phyloP scores from a whole-genome alignment of 2,888 invertebrate species.

The Platypus cylindrus region DNA sequence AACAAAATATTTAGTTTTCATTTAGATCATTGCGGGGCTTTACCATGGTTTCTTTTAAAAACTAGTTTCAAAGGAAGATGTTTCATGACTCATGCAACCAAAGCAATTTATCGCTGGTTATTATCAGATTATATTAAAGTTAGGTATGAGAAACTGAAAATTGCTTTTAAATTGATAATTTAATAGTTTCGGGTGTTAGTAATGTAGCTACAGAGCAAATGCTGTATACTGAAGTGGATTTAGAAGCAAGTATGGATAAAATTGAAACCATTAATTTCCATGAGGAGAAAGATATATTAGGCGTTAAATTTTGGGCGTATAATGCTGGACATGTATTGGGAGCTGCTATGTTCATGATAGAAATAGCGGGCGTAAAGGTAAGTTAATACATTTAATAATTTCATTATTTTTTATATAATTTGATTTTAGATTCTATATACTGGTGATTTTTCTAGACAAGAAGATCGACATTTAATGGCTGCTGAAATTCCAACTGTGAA shows the following conservation, averaged over 20 bases:
- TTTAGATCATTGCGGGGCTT: conserved; percentile 93
- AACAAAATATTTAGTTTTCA: conserved; percentile 85
- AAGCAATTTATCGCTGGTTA: conserved; percentile 97
- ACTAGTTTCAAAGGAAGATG: conserved; percentile 95
- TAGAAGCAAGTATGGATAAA: conserved; percentile 96
- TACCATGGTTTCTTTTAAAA: conserved; percentile 96
- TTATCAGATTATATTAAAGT: conserved; percentile 99
- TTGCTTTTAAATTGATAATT: background rate
- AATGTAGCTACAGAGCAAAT: conserved; percentile 95
- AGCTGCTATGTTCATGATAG: conserved; percentile 99
- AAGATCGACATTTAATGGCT: conserved; percentile 98
- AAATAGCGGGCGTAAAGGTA: conserved; percentile 87
- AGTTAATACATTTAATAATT: conserved; percentile 3
- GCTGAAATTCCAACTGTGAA: conserved; percentile 94
- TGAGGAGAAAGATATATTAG: conserved; percentile 94
- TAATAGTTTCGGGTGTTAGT: conserved; percentile 37
- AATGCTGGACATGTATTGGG: conserved; percentile 98
- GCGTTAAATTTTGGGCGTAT: conserved; percentile 96
- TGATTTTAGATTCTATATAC: conserved; percentile 68
- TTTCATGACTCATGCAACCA: conserved; percentile 99
- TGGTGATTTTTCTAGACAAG: conserved; percentile 96
- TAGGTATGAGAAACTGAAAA: conserved; percentile 17
- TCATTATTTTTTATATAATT: conserved; percentile 5
- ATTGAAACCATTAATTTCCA: conserved; percentile 98
- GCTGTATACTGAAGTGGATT: conserved; percentile 93